Percentiles rank a stretch among this genome's conserved stretches.
phyloP scores from a whole-genome alignment of 64 coral and sea anemone genomes.

The Actinia tenebrosa region DNA sequence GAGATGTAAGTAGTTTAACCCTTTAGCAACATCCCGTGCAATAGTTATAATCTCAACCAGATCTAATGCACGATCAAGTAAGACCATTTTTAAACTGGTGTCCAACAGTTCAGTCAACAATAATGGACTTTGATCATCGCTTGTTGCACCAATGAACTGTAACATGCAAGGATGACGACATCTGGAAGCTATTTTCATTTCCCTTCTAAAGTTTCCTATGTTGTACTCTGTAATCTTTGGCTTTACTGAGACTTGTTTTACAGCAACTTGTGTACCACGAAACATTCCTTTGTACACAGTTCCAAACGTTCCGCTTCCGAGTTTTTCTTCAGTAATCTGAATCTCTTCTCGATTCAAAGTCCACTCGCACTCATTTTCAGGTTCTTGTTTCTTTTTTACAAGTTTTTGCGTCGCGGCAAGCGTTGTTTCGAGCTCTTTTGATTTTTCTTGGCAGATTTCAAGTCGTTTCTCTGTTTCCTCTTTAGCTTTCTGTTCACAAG shows the following conservation, averaged over 20 bases:
- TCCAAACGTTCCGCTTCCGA: too few species aligned
- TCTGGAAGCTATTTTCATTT: slow-evolving; percentile 53
- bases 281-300: slow-evolving; percentile 8
- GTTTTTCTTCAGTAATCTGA: too few species aligned
- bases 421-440: too few species aligned
- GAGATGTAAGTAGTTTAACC: slow-evolving; percentile 51
- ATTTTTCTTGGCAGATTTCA: background rate
- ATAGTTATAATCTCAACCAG: background rate
- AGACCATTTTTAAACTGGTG: slow-evolving; percentile 18
- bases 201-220: slow-evolving; percentile 31
- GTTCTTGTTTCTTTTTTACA: too few species aligned
- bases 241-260: too few species aligned
- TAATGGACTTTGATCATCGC: slow-evolving; percentile 12
- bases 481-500: background rate
- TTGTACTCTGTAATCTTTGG: background rate
- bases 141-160: slow-evolving; percentile 75
- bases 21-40: slow-evolving; percentile 36
- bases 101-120: slow-evolving; percentile 62
- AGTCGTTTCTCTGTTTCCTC: background rate
- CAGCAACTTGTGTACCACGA: slow-evolving; percentile 5
- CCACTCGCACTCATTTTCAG: too few species aligned
- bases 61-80: background rate
- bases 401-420: too few species aligned
- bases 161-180: slow-evolving; percentile 62
- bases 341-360: too few species aligned